These are phyloP conservation scores for Trichonephila inaurata DNA, from an alignment of 1,140 invertebrate genomes.

Conservation along the genomic window DNA sequence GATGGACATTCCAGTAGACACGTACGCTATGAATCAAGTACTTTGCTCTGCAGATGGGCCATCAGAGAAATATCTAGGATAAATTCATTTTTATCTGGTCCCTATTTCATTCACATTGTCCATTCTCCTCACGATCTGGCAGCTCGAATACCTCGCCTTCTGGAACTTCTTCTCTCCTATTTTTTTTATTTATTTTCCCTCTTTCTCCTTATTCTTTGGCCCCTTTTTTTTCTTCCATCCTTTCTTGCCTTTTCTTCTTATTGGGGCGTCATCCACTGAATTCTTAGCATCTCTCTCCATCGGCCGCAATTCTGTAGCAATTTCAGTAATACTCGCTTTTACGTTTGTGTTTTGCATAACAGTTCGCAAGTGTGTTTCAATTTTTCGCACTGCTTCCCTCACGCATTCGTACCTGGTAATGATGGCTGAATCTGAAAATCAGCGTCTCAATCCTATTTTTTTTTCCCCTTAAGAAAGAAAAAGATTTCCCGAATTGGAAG, in stretches of 20 bases:
- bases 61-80: constrained; percentile 44
- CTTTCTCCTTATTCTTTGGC: constrained; percentile 42
- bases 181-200: constrained; percentile 51
- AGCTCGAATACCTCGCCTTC: constrained; percentile 72
- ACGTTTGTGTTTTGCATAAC: constrained; percentile 71
- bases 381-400: constrained; percentile 17
- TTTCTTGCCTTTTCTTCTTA: constrained; percentile 75
- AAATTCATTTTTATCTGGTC: constrained; percentile 70
- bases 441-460: not conserved
- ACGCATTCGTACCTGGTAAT: constrained; percentile 1
- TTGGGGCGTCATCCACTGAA: constrained; percentile 72
- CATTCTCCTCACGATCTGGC: constrained; percentile 73
- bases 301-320: constrained; percentile 68
- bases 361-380: constrained; percentile 61
- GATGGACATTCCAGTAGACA: constrained; percentile 1
- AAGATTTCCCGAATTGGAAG: not conserved
- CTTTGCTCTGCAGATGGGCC: constrained; percentile 38
- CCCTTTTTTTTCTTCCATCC: constrained; percentile 10
- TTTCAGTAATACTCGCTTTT: constrained; percentile 72
- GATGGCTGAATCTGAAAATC: constrained; percentile 25
- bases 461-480: not conserved
- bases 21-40: constrained; percentile 41
- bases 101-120: constrained; percentile 70
- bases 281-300: constrained; percentile 65
- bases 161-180: constrained; percentile 53